Evolutionary conservation across 2,888 invertebrate genomes (phyloP), one percentile per base, ranked within the genome.

Genomic region (Cosmia trapezina): DNA sequence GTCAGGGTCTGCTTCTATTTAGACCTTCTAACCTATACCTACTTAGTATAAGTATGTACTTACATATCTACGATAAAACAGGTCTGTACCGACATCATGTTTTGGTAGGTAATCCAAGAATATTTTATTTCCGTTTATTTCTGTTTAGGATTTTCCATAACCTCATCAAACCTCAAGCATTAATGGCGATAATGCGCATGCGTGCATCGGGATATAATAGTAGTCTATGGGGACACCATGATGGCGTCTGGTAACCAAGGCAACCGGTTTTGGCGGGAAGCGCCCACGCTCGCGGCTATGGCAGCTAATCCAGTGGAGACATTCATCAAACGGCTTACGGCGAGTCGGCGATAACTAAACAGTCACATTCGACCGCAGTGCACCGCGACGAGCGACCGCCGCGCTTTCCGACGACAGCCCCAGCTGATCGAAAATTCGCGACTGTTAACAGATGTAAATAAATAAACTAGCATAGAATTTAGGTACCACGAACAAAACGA

Each of bases 181-280:
- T 53, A 22, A 37, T 62, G 37, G 61, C 8, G 9, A 41, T 54
- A 78, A 41, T 56, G 65, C 79, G 85, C 83, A 79, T 85, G 82
- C 83, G 83, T 73, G 33, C 33, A 51, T 54, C 19, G 63, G 69
- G n/a, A n/a, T n/a, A n/a, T n/a, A n/a, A n/a, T n/a, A n/a, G n/a
- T n/a, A n/a, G n/a, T n/a, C n/a, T n/a, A n/a, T n/a, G n/a, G n/a
- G n/a, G 84, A 83, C 86, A 80, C 81, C 77, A 81, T 81, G 76
- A 61, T 72, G 83, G 81, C 89, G 87, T 91, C 92, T 82, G 87
- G 95, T 94, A 92, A 91, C 94, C 92, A 91, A 90, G 93, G 93
- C 90, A 88, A 95, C 95, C 93, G 93, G 94, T 94, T 95, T 94
- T 91, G 92, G 95, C 94, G 95, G 91, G 94, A 93, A 94, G 91